Percentiles rank a stretch among this genome's conserved stretches.
Evolutionary conservation across 1,140 invertebrate genomes (phyloP).

Genomic region (Sinella curviseta): DNA sequence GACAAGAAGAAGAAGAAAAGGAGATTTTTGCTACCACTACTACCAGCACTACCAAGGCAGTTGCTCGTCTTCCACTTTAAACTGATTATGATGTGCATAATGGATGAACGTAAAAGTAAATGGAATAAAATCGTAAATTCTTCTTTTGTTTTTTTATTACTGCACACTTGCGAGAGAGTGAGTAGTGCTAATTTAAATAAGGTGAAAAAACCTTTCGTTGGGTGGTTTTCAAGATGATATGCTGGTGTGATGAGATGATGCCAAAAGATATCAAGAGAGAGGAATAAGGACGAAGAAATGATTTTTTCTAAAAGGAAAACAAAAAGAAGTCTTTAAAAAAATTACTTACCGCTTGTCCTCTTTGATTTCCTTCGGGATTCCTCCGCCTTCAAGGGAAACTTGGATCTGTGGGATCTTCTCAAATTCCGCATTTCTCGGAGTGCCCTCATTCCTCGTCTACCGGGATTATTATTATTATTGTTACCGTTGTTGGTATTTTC

Average conservation of each 20-base stretch:
- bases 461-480: neutral
- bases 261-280: too few relatives aligned
- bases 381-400: constrained; percentile 37
- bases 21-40: neutral
- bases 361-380: constrained; percentile 34
- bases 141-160: too few relatives aligned
- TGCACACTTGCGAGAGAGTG: too few relatives aligned
- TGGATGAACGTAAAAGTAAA: neutral
- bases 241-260: too few relatives aligned
- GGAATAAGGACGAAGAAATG: too few relatives aligned
- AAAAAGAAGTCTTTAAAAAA: neutral
- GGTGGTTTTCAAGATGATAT: too few relatives aligned
- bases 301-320: neutral
- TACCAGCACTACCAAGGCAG: too few relatives aligned
- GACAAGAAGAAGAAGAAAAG: neutral
- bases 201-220: neutral
- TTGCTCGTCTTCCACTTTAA: neutral
- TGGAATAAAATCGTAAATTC: neutral
- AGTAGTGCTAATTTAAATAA: neutral
- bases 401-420: constrained; percentile 10
- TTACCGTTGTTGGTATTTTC: neutral
- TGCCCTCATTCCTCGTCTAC: neutral
- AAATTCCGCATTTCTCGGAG: constrained; percentile 19
- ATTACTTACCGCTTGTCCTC: constrained; percentile 32
- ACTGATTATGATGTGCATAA: neutral